phyloP scores from a whole-genome alignment of 2,888 invertebrate species.

The Eupithecia abbreviata region DNA sequence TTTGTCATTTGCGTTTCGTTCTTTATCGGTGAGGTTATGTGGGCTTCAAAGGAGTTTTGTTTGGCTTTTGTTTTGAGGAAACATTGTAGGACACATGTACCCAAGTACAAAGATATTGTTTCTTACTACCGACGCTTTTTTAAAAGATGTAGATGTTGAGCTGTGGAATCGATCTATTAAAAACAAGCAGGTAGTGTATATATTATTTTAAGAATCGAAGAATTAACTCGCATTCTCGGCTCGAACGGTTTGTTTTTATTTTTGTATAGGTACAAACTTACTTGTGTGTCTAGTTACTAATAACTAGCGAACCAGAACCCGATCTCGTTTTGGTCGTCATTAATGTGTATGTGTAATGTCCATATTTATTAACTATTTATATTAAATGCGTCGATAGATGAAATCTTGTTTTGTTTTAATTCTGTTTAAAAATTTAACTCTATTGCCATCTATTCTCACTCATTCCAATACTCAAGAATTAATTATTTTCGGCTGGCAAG shows the following conservation, averaged over 20 bases:
- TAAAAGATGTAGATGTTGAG: background rate
- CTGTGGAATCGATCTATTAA: background rate
- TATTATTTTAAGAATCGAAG: background rate
- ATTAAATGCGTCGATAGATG: background rate
- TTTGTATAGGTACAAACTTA: no score
- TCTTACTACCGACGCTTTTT: background rate
- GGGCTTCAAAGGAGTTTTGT: conserved; percentile 11
- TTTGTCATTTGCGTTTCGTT: conserved; percentile 40
- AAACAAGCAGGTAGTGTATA: background rate
- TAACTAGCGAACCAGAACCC: no score
- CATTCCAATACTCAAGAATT: background rate
- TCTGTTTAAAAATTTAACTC: background rate
- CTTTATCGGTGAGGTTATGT: conserved; percentile 28
- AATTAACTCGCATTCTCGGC: background rate
- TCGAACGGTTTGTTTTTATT: no score
- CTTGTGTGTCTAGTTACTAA: no score
- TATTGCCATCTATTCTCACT: background rate
- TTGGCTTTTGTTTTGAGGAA: conserved; percentile 18
- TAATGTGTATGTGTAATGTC: no score
- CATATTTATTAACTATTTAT: no score
- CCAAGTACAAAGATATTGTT: background rate
- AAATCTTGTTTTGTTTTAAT: background rate
- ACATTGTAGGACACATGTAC: background rate
- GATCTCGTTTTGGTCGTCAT: no score
- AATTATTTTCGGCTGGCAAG: background rate